These are phyloP conservation scores for Bergia sp. DNA, from an alignment of 92 coral and sea anemone species.

Conservation along the genomic window DNA sequence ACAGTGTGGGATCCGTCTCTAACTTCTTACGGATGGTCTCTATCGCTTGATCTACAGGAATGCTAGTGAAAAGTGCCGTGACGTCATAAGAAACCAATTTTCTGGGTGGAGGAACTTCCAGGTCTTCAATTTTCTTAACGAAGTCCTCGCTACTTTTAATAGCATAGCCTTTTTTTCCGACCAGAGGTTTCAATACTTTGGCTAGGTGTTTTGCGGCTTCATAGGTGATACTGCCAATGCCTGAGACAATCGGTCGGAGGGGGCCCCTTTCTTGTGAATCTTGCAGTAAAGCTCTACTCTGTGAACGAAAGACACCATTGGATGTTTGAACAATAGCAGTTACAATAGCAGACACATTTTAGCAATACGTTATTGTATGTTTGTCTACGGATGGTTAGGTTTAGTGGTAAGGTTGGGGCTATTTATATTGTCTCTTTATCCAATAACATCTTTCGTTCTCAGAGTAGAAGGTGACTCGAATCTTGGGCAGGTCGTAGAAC, in stretches of 20 bases:
- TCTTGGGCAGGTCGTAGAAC: constrained; percentile 54
- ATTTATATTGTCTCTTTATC: too few species aligned
- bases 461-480: too few species aligned
- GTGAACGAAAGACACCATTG: too few species aligned
- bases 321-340: too few species aligned
- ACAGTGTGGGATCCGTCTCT: neutral
- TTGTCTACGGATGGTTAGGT: too few species aligned
- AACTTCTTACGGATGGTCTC: neutral
- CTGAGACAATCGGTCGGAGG: constrained; percentile 47
- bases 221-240: constrained; percentile 46
- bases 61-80: constrained; percentile 33
- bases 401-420: too few species aligned
- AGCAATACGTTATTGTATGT: too few species aligned
- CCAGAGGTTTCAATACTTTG: constrained; percentile 39
- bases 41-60: constrained; percentile 42
- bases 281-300: too few species aligned
- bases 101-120: constrained; percentile 32
- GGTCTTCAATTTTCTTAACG: constrained; percentile 33
- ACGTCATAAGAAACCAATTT: constrained; percentile 42
- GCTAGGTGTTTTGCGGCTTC: constrained; percentile 42
- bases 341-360: too few species aligned
- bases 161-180: constrained; percentile 23
- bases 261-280: too few species aligned
- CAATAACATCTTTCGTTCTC: too few species aligned
- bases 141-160: constrained; percentile 34